Conservation (phyloP, 2,888 invertebrate genomes). For the Gibbula magus region DNA sequence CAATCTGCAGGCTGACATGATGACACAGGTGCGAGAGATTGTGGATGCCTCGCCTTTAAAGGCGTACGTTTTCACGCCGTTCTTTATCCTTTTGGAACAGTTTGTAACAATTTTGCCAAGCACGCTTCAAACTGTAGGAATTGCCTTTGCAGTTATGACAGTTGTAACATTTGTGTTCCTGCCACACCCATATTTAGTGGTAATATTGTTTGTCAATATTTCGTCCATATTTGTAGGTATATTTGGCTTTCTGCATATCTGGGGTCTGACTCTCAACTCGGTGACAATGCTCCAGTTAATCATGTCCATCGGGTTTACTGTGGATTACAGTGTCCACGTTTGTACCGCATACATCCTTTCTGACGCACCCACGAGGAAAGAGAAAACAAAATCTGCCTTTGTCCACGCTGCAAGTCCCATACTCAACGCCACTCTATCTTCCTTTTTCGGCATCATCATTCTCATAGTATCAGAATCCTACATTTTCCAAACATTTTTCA, state of each 20-base stretch:
- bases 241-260: constrained; percentile 63
- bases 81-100: constrained; percentile 67
- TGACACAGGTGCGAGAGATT: constrained; percentile 57
- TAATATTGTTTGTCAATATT: constrained; percentile 60
- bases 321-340: constrained; percentile 63
- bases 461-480: constrained; percentile 51
- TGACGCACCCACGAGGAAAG: constrained; percentile 35
- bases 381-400: constrained; percentile 43
- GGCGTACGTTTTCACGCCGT: constrained; percentile 53
- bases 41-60: constrained; percentile 50
- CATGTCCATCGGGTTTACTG: constrained; percentile 69
- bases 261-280: constrained; percentile 62
- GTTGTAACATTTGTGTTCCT: constrained; percentile 64
- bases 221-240: constrained; percentile 62
- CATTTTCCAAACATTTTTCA: constrained; percentile 60
- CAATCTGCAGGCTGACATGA: constrained; percentile 55
- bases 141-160: constrained; percentile 63
- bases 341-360: constrained; percentile 55
- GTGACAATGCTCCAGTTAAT: constrained; percentile 70
- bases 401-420: constrained; percentile 54
- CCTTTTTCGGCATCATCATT: constrained; percentile 53
- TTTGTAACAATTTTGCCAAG: constrained; percentile 61
- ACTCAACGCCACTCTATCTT: constrained; percentile 58
- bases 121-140: constrained; percentile 63
- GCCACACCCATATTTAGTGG: constrained; percentile 62